Conservation (phyloP, 2,797 vertebrate species). For the Arctocebus calabarensis region DNA sequence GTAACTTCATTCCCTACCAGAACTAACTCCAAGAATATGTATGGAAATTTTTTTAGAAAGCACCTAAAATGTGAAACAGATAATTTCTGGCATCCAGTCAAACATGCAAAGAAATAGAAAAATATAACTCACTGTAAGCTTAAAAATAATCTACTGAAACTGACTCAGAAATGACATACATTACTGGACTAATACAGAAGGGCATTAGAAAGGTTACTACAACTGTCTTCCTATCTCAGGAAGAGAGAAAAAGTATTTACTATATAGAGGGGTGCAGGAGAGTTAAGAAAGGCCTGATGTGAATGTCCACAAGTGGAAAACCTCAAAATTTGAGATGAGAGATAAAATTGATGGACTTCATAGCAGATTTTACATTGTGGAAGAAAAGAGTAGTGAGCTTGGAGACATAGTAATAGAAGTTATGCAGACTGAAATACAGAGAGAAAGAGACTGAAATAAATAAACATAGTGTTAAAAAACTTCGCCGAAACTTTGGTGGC, state of each 20-base stretch:
- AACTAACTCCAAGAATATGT: conserved; percentile 46
- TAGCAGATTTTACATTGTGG: neutral
- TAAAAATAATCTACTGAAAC: neutral
- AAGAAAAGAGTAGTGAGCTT: neutral
- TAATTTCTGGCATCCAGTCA: neutral
- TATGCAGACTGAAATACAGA: neutral
- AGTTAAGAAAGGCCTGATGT: neutral
- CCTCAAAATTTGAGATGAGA: neutral
- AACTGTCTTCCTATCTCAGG: neutral
- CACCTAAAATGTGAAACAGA: neutral
- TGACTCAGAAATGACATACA: neutral
- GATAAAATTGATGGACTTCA: neutral
- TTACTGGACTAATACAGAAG: neutral
- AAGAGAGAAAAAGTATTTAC: neutral
- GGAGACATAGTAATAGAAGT: neutral
- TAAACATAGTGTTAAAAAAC: neutral
- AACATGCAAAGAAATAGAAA: conserved; percentile 22
- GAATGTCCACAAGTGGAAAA: neutral
- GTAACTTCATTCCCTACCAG: neutral
- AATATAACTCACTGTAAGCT: neutral
- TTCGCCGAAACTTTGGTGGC: neutral
- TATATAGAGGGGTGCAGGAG: neutral
- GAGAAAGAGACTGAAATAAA: neutral
- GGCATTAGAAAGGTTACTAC: neutral
- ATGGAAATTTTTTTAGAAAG: neutral